These are phyloP conservation scores for Turritopsis dohrnii DNA, from an alignment of 30 jellyfish, hydroid and myxozoan genomes.

Conservation along the genomic window DNA sequence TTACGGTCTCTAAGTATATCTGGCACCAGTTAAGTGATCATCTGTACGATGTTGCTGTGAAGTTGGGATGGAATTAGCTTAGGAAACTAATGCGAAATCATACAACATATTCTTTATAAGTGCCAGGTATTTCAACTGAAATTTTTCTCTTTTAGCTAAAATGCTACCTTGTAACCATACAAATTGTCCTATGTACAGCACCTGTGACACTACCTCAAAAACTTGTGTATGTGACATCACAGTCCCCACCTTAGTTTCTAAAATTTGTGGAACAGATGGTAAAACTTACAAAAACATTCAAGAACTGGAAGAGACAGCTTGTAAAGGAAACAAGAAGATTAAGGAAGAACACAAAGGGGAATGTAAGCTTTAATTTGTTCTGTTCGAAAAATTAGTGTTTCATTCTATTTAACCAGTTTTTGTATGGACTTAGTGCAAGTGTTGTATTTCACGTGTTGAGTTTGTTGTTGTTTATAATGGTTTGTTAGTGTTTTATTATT, in stretches of 20 bases:
- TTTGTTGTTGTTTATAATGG: too few relatives aligned
- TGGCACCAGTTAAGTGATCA: too few relatives aligned
- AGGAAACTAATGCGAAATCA: not conserved
- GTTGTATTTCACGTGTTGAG: not conserved
- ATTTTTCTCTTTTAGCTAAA: not conserved
- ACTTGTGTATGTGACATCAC: not conserved
- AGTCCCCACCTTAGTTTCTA: not conserved
- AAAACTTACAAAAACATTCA: not conserved
- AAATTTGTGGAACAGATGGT: conserved; percentile 6
- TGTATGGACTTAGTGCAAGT: too few relatives aligned
- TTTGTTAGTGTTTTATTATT: too few relatives aligned
- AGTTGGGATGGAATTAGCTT: not conserved
- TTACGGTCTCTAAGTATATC: too few relatives aligned
- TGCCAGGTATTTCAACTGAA: not conserved
- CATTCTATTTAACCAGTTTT: not conserved
- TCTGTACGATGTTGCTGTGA: not conserved
- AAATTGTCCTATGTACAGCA: conserved; percentile 6
- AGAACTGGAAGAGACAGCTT: not conserved
- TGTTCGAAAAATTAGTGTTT: not conserved
- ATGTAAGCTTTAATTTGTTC: not conserved
- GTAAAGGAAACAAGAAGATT: not conserved
- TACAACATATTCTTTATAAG: not conserved
- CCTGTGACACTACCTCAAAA: not conserved
- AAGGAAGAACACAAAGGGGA: not conserved
- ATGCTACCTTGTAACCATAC: not conserved